Base-by-base conservation (phyloP, 1,140 invertebrate genomes). In the Drosophila littoralis region DNA sequence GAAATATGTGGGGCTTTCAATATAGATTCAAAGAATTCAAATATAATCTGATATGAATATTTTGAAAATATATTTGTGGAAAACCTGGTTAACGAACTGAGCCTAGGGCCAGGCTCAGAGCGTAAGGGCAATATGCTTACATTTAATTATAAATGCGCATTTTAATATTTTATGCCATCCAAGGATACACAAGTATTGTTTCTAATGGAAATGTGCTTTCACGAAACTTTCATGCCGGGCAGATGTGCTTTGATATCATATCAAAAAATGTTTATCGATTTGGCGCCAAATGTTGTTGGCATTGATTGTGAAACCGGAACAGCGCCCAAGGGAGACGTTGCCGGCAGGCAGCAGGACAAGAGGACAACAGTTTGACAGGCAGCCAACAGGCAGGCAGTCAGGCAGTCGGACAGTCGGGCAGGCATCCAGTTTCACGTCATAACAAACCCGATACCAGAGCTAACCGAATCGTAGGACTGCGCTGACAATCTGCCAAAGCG, bases 381-480 rank as follows among this genome's bases (percentile, higher is more conserved):
- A 17, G 33, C 28, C 48, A 51, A 6, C 48, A 50, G 48, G 28
- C 28, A 10, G 28, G n/a, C 7, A 17, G 13, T 17, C 12, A 57
- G 51, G 52, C 42, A 40, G 59, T 35, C 17, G 48, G 13, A 7
- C 61, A 45, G 63, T 51, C 52, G 40, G 22, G 32, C 32, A 52
- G 65, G 66, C 57, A 52, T 61, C 52, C 57, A 52, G 48, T 60
- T 52, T 35, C 55, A 50, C 36, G 32, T 69, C 66, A 60, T 43
- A 68, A 68, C 57, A 60, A 68, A 61, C 36, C 38, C 15, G 57
- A 61, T 61, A 61, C 38, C n/a, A 9, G 32, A 28, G n/a, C 32
- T 8, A 46, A 46, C 15, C 38, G 15, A 36, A 46, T 13, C 48
- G 22, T 17, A n/a, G 12, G 17, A 33, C 17, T 22, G 6, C 35